Percentiles rank a stretch among this genome's conserved stretches.
Conservation (phyloP, 2,797 vertebrate genomes). For the Danio choprae region DNA sequence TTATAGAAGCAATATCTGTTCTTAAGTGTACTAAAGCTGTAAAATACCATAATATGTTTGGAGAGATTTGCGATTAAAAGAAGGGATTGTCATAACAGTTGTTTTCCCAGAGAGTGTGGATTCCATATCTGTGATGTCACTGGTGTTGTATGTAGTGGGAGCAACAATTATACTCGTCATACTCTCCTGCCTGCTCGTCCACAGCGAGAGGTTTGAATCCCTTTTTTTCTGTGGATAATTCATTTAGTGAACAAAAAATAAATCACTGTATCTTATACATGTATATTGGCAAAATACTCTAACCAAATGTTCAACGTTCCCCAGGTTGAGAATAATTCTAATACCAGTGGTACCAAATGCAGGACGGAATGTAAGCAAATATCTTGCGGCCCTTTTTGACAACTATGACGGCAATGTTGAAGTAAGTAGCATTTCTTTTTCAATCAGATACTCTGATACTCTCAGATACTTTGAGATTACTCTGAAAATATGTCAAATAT, state of each 20-base stretch:
- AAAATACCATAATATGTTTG: neutral
- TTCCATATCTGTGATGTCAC: conserved; percentile 28
- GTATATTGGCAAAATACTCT: neutral
- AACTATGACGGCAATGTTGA: conserved; percentile 81
- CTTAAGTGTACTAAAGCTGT: neutral
- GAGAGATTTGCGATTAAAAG: neutral
- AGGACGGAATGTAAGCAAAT: conserved; percentile 68
- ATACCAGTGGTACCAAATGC: conserved; percentile 87
- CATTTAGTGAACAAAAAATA: no score
- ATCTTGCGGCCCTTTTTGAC: conserved; percentile 78
- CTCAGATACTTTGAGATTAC: no score
- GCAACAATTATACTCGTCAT: conserved; percentile 61
- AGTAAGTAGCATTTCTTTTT: conserved; percentile 71
- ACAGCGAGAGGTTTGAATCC: conserved; percentile 73
- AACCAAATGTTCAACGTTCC: neutral
- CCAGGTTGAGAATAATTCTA: conserved; percentile 81
- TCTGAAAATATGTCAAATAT: no score
- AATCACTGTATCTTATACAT: no score
- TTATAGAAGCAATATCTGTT: neutral
- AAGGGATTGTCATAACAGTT: neutral
- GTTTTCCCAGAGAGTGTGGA: neutral
- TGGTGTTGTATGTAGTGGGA: conserved; percentile 55
- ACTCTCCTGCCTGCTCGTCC: conserved; percentile 66
- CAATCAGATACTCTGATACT: neutral
- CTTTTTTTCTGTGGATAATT: no score